A percentile compares a stretch with the other conserved stretches of the same genome.
phyloP scores from a whole-genome alignment of 2,113 vertebrate genomes.

The Tragulus kanchil region DNA sequence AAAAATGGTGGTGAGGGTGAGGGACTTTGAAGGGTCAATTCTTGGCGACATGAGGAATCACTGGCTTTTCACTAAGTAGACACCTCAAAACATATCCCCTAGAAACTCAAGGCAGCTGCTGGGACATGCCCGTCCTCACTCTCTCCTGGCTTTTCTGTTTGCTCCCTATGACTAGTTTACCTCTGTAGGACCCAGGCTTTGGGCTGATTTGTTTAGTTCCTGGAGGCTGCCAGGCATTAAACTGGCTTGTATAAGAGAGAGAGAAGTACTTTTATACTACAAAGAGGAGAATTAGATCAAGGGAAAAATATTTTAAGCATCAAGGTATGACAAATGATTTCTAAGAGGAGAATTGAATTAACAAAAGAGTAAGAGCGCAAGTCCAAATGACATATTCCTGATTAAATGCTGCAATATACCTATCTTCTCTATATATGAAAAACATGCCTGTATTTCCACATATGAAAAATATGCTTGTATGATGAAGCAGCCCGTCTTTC shows the following conservation, averaged over 20 bases:
- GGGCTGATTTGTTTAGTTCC: conserved; percentile 4
- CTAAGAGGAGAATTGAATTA: conserved; percentile 62
- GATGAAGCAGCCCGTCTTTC: background rate
- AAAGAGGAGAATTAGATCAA: conserved; percentile 58
- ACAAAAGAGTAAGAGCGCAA: conserved; percentile 57
- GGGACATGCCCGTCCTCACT: background rate
- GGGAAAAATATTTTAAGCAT: conserved; percentile 65
- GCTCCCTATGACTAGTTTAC: background rate
- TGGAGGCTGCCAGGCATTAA: background rate
- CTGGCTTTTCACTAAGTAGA: background rate
- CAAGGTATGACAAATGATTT: conserved; percentile 61
- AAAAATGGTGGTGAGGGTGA: background rate
- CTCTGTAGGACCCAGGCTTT: background rate
- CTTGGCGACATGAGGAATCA: background rate
- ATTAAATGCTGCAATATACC: background rate
- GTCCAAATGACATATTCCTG: conserved; percentile 18
- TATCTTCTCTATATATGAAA: background rate
- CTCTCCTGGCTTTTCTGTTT: background rate
- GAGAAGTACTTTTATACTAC: background rate
- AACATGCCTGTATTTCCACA: background rate
- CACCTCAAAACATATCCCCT: background rate
- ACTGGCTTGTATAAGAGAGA: background rate
- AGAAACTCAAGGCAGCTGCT: background rate
- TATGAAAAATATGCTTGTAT: background rate
- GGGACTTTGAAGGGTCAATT: background rate